Percentiles rank a stretch among this genome's conserved stretches.
Evolutionary conservation across 2,797 vertebrate genomes (phyloP).

Genomic region (Hapalemur alaotrensis): DNA sequence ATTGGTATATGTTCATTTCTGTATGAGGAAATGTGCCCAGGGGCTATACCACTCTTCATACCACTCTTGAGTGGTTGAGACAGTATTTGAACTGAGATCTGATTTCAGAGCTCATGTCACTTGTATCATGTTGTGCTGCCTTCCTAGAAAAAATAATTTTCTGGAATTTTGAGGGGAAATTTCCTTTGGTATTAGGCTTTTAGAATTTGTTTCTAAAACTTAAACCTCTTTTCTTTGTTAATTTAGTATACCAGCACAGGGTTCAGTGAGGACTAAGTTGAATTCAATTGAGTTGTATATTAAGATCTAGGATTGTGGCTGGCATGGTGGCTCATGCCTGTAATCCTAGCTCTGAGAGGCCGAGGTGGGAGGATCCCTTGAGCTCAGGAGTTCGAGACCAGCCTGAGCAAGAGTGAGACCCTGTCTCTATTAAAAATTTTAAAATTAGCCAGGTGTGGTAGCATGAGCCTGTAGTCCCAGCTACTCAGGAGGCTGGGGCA

Average conservation of each 20-base stretch:
- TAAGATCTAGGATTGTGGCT: background rate
- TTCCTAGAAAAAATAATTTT: background rate
- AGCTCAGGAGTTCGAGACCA: background rate
- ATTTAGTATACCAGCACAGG: background rate
- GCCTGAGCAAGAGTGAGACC: background rate
- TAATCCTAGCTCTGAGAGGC: background rate
- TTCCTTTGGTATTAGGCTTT: background rate
- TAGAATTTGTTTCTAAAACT: conserved; percentile 1
- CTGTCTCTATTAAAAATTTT: background rate
- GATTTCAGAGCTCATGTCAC: background rate
- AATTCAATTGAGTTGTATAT: background rate
- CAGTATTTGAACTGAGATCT: background rate
- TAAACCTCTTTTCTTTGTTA: background rate
- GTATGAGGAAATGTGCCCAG: background rate
- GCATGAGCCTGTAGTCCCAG: background rate
- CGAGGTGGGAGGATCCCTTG: background rate
- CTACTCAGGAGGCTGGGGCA: background rate
- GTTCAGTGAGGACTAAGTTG: background rate
- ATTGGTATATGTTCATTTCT: background rate
- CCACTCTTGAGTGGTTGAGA: background rate
- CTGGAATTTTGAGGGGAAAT: background rate
- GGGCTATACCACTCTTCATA: background rate
- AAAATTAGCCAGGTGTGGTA: background rate
- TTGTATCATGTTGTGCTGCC: background rate
- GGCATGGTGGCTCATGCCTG: background rate